A percentile compares a stretch with the other conserved stretches of the same genome.
Conservation (phyloP, 2,888 invertebrate species). For the Chironomus tentans region DNA sequence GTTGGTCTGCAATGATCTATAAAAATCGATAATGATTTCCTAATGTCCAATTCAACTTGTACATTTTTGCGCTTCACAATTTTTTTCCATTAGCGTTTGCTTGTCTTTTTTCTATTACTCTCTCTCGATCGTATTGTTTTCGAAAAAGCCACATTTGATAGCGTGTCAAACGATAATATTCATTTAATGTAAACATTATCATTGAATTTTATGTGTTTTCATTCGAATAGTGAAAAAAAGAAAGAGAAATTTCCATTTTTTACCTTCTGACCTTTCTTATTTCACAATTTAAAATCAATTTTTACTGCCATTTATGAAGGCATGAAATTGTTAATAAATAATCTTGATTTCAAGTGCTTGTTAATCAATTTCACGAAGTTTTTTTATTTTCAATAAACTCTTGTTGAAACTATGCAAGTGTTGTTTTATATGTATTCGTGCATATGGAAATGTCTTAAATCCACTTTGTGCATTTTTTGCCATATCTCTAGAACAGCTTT, state of each 20-base stretch:
- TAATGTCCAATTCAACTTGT: background rate
- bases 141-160: background rate
- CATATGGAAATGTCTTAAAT: no score
- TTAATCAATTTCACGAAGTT: no score
- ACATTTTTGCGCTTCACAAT: background rate
- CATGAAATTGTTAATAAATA: background rate
- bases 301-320: background rate
- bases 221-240: background rate
- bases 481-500: no score
- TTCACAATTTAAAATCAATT: background rate
- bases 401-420: no score
- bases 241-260: background rate
- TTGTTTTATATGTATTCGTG: no score
- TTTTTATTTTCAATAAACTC: no score
- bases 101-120: background rate
- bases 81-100: background rate
- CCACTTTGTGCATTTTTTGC: no score
- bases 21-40: background rate
- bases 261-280: background rate
- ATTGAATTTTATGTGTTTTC: slow-evolving; percentile 1
- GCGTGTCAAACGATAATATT: slow-evolving; percentile 6
- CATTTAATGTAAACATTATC: slow-evolving; percentile 3
- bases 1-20: background rate
- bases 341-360: background rate
- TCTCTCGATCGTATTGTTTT: background rate